Base-by-base conservation (phyloP, 2,113 vertebrate species). In the Misgurnus mizolepis region DNA sequence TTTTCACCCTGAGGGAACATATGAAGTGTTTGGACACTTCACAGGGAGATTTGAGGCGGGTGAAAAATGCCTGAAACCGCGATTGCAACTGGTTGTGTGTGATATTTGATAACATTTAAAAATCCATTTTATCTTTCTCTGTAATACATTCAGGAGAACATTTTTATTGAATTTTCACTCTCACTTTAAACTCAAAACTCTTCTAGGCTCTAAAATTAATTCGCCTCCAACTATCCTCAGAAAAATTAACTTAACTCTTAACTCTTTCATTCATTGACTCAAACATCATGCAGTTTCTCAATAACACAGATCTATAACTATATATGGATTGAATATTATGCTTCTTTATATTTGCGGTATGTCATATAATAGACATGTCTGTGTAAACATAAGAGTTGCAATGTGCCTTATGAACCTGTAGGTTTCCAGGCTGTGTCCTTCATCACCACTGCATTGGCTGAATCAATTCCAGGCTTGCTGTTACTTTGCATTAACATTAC, bases 1-100 rank as follows among this genome's bases (percentile, higher is more conserved):
- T 80, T 84, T 85, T 83, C 79, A 58, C 87, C 83, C 86, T 84
- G 82, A 88, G 86, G 79, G n/a, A 69, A 82, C 85, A 73, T 83
- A 75, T 80, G 79, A 85, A 79, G 72, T 70, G 84, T 86, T 71
- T 85, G 78, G 79, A 86, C 86, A 86, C 80, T 82, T 80, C 78
- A 76, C 45, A 83, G 80, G 64, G 83, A 87, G 79, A 87, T 75
- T 58, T 76, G 22, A 86, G 81, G 40, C 27, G 80, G 75, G 80
- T 82, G 73, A 83, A 83, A 82, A 78, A 82, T 76, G 84, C 82
- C 84, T 82, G 76, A 85, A 84, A 86, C 79, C 84, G 81, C 76
- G 72, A 82, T 82, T 90, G 87, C 88, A 88, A 89, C 6, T 17
- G n/a, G 55, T 58, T 58, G 2, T 6, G 55, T 6, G 41, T 45